These are phyloP conservation scores for Malacoraja senta DNA, from an alignment of 2,797 vertebrate species.

Conservation along the genomic window DNA sequence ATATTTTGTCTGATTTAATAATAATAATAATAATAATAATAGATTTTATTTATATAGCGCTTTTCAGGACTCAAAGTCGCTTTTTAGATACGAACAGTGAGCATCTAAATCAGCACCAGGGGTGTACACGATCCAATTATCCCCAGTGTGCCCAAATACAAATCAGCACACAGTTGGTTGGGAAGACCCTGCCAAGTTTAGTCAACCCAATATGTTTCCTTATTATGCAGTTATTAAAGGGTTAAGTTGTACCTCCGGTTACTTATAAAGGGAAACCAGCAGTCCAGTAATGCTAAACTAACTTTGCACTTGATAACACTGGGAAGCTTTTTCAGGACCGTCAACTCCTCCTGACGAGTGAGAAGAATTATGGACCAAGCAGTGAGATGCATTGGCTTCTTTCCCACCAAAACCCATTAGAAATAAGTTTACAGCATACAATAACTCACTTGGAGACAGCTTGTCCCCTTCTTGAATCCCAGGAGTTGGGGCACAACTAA, in stretches of 20 bases:
- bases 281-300: neutral
- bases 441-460: neutral
- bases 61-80: too few relatives aligned
- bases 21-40: too few relatives aligned
- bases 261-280: neutral
- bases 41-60: too few relatives aligned
- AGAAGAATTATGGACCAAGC: neutral
- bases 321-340: neutral
- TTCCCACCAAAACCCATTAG: too few relatives aligned
- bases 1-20: neutral
- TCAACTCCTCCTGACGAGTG: too few relatives aligned
- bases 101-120: neutral
- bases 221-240: neutral
- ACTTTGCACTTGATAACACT: neutral
- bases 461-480: neutral
- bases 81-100: neutral
- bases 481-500: neutral
- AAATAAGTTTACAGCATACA: neutral
- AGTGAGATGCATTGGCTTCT: too few relatives aligned
- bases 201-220: neutral
- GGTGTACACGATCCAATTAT: neutral
- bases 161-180: neutral
- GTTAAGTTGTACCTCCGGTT: neutral
- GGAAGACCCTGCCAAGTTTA: neutral
- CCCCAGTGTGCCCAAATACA: neutral